Evolutionary conservation across 2,888 invertebrate genomes (phyloP), one percentile per base, ranked within the genome.

Genomic region (Mechanitis messenoides): DNA sequence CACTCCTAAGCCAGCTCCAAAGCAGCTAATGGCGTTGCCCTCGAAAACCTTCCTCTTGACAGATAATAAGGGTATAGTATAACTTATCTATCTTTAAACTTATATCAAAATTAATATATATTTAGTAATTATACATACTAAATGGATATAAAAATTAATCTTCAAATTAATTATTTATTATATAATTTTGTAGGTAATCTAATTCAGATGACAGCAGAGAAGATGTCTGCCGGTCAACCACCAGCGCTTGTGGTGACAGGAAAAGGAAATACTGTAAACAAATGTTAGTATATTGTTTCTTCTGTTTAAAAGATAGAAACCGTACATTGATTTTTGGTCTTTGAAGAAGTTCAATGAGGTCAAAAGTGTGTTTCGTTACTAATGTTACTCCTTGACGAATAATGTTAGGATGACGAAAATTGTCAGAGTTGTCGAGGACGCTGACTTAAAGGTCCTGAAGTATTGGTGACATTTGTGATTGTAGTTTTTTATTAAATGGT

Each of bases 11-110:
- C 60, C 72, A 1, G 45, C 71, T 1, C 33, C 66, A 31, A 69
- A 70, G 46, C 57, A 62, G 2, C 69, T 75, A 11, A 61, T 70
- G 3, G 60, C 69, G 0, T 63, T 75, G 3, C 71, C 82, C 0
- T 53, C 78, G 2, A 87, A 87, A 66, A 79, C 80, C 38, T 84
- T 83, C 59, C 76, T 88, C 1, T 68, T 88, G 33, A 76, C 84
- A 0, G 88, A 88, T 56, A 78, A 70, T 61, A 87, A 84, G 77
- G 85, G 89, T 42, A 42, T 42, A 42, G 35, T 35, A 35, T 35
- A 35, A 3, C 6, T 1, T 35, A 35, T 6, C 35, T 35, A 5
- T 5, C 35, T 35, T 1, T 35, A 6, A 6, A 35, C 35, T 35
- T 35, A 3, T 9, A 9, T 3, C 9, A 42, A 9, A 9, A 11